Conservation (phyloP, 1,140 invertebrate genomes). For the Paralvinella palmiformis region DNA sequence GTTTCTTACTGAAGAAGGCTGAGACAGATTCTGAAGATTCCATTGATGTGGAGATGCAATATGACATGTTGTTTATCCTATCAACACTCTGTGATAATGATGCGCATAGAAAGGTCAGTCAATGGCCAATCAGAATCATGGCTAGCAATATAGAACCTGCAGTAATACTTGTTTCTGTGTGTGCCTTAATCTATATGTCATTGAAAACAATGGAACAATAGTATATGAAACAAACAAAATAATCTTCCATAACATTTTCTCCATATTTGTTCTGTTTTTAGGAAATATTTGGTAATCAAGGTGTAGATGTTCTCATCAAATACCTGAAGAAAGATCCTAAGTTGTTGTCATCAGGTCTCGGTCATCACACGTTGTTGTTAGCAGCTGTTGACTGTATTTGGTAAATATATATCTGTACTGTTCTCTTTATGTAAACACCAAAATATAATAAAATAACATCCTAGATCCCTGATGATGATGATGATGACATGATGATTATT, state of each 20-base stretch:
- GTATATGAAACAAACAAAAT: neutral
- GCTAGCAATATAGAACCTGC: neutral
- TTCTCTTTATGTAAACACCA: too few relatives aligned
- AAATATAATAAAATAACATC: too few relatives aligned
- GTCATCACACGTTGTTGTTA: conserved; percentile 46
- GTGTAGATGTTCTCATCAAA: conserved; percentile 42
- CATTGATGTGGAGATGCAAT: conserved; percentile 50
- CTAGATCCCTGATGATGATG: too few relatives aligned
- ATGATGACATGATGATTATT: too few relatives aligned
- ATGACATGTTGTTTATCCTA: conserved; percentile 47
- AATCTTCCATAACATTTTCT: neutral
- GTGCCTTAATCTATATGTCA: neutral
- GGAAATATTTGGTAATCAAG: conserved; percentile 46
- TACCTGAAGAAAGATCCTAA: conserved; percentile 42
- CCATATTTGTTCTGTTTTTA: conserved; percentile 14
- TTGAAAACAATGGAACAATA: too few relatives aligned
- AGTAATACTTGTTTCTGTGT: neutral
- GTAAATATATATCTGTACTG: conserved; percentile 26
- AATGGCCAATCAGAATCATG: neutral
- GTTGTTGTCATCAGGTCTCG: conserved; percentile 43
- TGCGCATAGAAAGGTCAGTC: conserved; percentile 45
- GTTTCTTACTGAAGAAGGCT: neutral
- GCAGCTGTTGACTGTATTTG: conserved; percentile 48
- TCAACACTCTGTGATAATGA: conserved; percentile 47
- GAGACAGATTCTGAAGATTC: conserved; percentile 29